These are phyloP conservation scores for Mesembrinibis cayennensis DNA, from an alignment of 2,113 vertebrate species.

Conservation along the genomic window DNA sequence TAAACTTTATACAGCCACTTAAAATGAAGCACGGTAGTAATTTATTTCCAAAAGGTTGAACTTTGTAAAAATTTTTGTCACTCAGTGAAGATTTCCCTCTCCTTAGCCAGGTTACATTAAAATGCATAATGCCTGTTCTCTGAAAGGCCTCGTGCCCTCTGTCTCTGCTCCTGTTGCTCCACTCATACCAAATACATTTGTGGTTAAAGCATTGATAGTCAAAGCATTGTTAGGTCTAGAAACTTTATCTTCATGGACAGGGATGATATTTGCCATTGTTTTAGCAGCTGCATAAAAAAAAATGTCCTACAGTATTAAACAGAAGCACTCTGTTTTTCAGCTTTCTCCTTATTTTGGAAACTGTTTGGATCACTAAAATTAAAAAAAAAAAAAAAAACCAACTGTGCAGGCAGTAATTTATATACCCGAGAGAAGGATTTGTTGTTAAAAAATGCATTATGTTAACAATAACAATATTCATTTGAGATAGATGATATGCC, in stretches of 20 bases:
- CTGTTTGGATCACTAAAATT: neutral
- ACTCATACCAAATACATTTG: neutral
- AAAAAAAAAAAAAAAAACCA: neutral
- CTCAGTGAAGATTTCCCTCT: neutral
- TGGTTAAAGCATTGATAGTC: neutral
- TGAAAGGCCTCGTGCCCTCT: neutral
- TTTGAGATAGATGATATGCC: neutral
- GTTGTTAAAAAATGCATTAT: slow-evolving; percentile 31
- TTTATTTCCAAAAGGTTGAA: slow-evolving; percentile 23
- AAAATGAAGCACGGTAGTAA: neutral
- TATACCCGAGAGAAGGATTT: neutral
- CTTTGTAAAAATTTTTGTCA: neutral
- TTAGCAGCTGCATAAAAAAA: neutral
- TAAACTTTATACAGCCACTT: slow-evolving; percentile 24
- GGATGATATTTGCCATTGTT: slow-evolving; percentile 10
- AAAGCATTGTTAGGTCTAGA: neutral
- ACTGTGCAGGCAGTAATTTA: neutral
- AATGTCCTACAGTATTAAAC: neutral
- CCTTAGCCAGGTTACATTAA: neutral
- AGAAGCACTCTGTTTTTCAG: slow-evolving; percentile 40
- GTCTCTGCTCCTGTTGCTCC: neutral
- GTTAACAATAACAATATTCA: slow-evolving; percentile 17
- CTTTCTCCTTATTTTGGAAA: slow-evolving; percentile 27
- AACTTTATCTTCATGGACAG: neutral
- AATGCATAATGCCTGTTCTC: neutral